Conservation (phyloP, 2,797 vertebrate genomes). For the Babyrousa celebensis region DNA sequence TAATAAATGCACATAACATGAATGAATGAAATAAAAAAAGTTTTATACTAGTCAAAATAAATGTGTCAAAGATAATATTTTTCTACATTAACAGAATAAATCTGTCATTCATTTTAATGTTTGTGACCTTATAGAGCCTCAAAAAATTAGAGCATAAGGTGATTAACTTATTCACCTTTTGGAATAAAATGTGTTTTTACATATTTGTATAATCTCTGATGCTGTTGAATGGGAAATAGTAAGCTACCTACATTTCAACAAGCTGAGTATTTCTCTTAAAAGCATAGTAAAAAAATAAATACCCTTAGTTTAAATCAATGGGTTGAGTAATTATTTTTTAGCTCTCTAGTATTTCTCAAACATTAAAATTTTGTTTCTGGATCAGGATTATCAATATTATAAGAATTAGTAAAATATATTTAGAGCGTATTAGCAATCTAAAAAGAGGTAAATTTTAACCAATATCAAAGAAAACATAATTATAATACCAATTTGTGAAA, state of each 20-base stretch:
- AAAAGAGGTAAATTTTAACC: conserved; percentile 30
- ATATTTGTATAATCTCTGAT: neutral
- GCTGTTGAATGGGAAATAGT: neutral
- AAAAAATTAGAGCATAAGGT: neutral
- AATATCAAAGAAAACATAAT: neutral
- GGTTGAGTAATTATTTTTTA: neutral
- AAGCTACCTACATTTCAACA: neutral
- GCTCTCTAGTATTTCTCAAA: neutral
- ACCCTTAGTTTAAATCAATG: neutral
- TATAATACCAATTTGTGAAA: neutral
- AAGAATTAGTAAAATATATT: conserved; percentile 22
- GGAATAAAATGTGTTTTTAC: neutral
- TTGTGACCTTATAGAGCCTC: neutral
- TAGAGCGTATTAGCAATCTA: neutral
- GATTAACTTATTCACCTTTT: conserved; percentile 16
- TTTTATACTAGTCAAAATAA: neutral
- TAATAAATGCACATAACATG: neutral
- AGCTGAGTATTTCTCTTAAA: conserved; percentile 31
- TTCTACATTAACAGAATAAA: conserved; percentile 16
- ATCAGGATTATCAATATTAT: neutral
- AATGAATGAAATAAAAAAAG: neutral
- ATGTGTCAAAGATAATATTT: conserved; percentile 15
- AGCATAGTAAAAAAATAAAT: neutral
- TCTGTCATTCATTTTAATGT: neutral
- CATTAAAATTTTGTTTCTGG: neutral